Evolutionary conservation across 2,888 invertebrate genomes (phyloP).

Genomic region (Orthosia cruda): DNA sequence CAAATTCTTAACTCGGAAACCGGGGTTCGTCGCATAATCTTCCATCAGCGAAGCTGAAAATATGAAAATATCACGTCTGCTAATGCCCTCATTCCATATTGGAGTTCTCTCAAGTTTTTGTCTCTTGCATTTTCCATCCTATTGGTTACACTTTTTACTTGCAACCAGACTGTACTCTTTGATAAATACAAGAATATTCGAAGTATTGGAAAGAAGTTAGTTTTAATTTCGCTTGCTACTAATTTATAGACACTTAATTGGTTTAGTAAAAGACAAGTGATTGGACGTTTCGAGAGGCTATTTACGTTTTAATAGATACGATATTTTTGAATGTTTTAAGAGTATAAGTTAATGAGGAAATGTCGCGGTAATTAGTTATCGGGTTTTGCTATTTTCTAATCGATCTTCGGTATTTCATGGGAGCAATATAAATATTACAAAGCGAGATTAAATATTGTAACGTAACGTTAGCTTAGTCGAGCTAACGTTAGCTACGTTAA

Average conservation of each 20-base stretch:
- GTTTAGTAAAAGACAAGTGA: slow-evolving; percentile 15
- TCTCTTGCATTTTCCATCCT: slow-evolving; percentile 2
- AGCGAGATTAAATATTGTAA: no score
- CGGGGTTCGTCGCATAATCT: background rate
- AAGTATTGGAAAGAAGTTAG: slow-evolving; percentile 9
- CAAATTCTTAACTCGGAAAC: background rate
- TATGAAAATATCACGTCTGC: background rate
- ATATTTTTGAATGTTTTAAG: background rate
- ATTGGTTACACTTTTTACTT: slow-evolving; percentile 5
- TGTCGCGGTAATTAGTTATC: background rate
- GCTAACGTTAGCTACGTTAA: no score
- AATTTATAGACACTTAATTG: slow-evolving; percentile 33
- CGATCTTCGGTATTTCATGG: no score
- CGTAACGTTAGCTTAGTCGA: no score
- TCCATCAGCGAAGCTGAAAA: background rate
- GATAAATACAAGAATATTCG: slow-evolving; percentile 10
- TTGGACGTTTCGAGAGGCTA: background rate
- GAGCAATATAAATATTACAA: no score
- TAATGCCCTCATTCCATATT: background rate
- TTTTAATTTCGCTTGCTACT: slow-evolving; percentile 10
- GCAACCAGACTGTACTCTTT: slow-evolving; percentile 1
- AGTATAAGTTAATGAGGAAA: background rate
- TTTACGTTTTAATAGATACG: background rate
- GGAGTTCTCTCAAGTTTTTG: background rate
- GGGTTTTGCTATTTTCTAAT: background rate